Percentiles rank a stretch among this genome's conserved stretches.
Conservation (phyloP, 2,113 vertebrate genomes). For the Labeo rohita region DNA sequence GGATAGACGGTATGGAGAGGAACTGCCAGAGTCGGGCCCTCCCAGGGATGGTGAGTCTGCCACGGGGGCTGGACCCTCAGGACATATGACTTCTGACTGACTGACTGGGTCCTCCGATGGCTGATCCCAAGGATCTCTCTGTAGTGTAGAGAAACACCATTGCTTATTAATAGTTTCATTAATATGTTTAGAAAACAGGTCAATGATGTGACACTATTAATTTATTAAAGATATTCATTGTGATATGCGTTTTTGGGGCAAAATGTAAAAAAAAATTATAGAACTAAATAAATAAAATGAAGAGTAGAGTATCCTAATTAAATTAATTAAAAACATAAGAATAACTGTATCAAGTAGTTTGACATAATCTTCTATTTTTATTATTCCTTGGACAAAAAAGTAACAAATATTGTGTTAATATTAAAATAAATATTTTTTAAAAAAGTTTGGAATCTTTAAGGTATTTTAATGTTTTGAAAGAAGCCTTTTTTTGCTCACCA, state of each 20-base stretch:
- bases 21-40: slow-evolving; percentile 62
- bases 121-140: slow-evolving; percentile 87
- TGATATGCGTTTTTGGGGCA: neutral
- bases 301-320: neutral
- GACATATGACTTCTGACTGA: slow-evolving; percentile 67
- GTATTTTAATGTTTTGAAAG: no score
- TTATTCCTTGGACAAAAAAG: neutral
- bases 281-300: no score
- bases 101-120: slow-evolving; percentile 68
- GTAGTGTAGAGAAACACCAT: slow-evolving; percentile 38
- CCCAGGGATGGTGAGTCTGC: slow-evolving; percentile 69
- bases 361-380: neutral
- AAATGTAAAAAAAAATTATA: neutral
- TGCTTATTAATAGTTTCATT: neutral
- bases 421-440: neutral
- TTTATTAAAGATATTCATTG: neutral
- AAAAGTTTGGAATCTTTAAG: neutral
- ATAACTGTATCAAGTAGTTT: neutral
- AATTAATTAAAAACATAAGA: neutral
- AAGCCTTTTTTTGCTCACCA: neutral
- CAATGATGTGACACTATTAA: neutral
- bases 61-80: slow-evolving; percentile 71
- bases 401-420: neutral
- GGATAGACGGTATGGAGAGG: slow-evolving; percentile 69
- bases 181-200: neutral